Evolutionary conservation across 2,888 invertebrate genomes (phyloP).

Genomic region (Drosophila nigritarsus): DNA sequence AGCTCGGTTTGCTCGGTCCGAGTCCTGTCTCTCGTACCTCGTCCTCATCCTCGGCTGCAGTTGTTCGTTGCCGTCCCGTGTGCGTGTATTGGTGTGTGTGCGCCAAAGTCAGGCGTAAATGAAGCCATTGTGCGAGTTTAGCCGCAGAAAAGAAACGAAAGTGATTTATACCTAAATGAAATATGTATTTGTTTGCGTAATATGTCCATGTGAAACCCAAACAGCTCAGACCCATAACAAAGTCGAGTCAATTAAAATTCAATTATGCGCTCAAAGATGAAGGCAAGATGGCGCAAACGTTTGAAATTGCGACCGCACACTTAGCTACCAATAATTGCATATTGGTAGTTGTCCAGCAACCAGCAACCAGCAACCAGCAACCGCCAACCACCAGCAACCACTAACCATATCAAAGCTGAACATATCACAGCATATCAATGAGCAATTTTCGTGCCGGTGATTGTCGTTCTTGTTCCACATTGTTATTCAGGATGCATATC

Average conservation of each 20-base stretch:
- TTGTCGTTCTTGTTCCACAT: conserved; percentile 31
- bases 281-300: conserved; percentile 75
- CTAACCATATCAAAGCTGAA: conserved; percentile 55
- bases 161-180: conserved; percentile 74
- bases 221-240: conserved; percentile 4
- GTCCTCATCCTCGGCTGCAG: conserved; percentile 15
- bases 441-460: conserved; percentile 49
- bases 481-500: conserved; percentile 47
- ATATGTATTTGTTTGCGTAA: conserved; percentile 53
- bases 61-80: conserved; percentile 16
- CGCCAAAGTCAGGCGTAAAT: conserved; percentile 59
- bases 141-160: conserved; percentile 63
- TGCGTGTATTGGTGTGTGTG: conserved; percentile 31
- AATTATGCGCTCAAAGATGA: conserved; percentile 72
- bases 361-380: neutral
- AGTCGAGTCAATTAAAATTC: conserved; percentile 69
- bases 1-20: conserved; percentile 23
- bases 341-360: neutral
- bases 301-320: conserved; percentile 66
- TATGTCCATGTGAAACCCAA: conserved; percentile 47
- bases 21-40: conserved; percentile 30
- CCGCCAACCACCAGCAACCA: conserved; percentile 1
- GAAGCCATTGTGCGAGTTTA: conserved; percentile 70
- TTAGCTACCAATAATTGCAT: conserved; percentile 17
- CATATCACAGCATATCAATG: conserved; percentile 41